Percentiles rank a stretch among this genome's conserved stretches.
Evolutionary conservation across 2,888 invertebrate species (phyloP).

Genomic region (Cyaniris semiargus): DNA sequence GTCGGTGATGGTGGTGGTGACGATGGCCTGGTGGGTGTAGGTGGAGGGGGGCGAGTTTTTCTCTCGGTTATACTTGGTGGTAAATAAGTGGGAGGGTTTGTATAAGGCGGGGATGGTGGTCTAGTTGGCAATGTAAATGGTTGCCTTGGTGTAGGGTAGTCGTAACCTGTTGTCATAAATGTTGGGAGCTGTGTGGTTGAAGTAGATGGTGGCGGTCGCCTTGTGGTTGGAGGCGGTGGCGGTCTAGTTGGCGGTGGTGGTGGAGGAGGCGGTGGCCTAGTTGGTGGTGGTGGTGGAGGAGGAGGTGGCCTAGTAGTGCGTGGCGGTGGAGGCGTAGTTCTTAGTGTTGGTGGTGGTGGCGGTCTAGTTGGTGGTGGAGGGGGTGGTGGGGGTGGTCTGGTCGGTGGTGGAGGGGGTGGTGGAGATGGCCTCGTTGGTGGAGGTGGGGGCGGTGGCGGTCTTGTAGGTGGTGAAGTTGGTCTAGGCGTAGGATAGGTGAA

Average conservation of each 20-base stretch:
- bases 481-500: slow-evolving; percentile 17
- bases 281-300: slow-evolving; percentile 37
- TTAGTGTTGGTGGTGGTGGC: slow-evolving; percentile 37
- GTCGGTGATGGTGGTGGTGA: slow-evolving; percentile 35
- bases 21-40: slow-evolving; percentile 37
- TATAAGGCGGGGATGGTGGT: slow-evolving; percentile 34
- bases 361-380: slow-evolving; percentile 25
- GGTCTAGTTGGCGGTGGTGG: slow-evolving; percentile 34
- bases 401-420: slow-evolving; percentile 23
- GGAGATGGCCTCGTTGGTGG: slow-evolving; percentile 32
- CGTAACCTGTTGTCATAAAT: slow-evolving; percentile 15
- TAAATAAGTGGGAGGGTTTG: slow-evolving; percentile 27
- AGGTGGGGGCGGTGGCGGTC: slow-evolving; percentile 13
- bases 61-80: slow-evolving; percentile 33
- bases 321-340: slow-evolving; percentile 30
- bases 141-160: slow-evolving; percentile 26
- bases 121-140: slow-evolving; percentile 32
- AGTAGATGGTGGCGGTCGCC: slow-evolving; percentile 34
- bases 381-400: slow-evolving; percentile 31
- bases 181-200: slow-evolving; percentile 31
- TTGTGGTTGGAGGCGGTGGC: slow-evolving; percentile 33
- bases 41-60: slow-evolving; percentile 35
- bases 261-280: slow-evolving; percentile 26
- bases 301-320: slow-evolving; percentile 39
- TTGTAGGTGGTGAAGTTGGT: slow-evolving; percentile 19